A percentile compares a stretch with the other conserved stretches of the same genome.
These are phyloP conservation scores for Synanthedon myopaeformis DNA, from an alignment of 2,888 invertebrate species.

Conservation along the genomic window DNA sequence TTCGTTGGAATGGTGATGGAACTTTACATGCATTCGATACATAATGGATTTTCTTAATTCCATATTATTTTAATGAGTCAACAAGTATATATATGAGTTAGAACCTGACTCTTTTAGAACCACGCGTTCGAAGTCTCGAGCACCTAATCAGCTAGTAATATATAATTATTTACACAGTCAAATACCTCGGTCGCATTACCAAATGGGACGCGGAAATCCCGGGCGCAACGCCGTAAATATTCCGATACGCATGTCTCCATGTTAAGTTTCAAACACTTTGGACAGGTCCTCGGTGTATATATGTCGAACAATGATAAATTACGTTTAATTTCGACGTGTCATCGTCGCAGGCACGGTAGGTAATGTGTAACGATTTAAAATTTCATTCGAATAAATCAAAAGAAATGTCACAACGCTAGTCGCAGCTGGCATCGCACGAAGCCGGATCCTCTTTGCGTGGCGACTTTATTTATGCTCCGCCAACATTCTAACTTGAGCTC, in stretches of 20 bases:
- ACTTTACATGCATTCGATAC: too few species aligned
- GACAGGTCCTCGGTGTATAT: background rate
- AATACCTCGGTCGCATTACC: too few species aligned
- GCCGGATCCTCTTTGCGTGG: conserved; percentile 18
- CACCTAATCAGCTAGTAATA: too few species aligned
- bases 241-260: background rate
- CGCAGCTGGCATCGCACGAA: conserved; percentile 8
- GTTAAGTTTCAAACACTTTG: background rate
- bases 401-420: conserved; percentile 15
- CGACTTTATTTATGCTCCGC: conserved; percentile 25
- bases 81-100: too few species aligned
- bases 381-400: conserved; percentile 16
- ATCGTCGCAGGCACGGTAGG: background rate
- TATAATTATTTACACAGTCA: too few species aligned
- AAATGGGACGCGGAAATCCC: too few species aligned
- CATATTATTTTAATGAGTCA: too few species aligned
- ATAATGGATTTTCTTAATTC: too few species aligned
- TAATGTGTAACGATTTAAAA: conserved; percentile 8
- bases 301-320: background rate
- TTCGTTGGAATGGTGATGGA: too few species aligned
- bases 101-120: too few species aligned
- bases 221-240: too few species aligned
- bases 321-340: background rate
- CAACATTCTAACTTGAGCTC: conserved; percentile 20
- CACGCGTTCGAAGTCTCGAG: too few species aligned